phyloP scores from a whole-genome alignment of 1,140 invertebrate species.

The Drosophila carrolli region DNA sequence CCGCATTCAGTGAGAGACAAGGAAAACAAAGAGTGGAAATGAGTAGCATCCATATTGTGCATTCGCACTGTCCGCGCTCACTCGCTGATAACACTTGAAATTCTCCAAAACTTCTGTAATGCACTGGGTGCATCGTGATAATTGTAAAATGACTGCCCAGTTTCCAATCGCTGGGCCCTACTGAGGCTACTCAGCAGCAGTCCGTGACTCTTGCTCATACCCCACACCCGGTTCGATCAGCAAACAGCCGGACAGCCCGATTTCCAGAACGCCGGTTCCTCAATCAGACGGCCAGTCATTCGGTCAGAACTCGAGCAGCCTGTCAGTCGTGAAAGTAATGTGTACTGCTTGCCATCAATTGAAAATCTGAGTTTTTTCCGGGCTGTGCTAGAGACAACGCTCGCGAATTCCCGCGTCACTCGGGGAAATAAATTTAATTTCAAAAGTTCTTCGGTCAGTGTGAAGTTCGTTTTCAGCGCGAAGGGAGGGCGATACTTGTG shows the following conservation, averaged over 20 bases:
- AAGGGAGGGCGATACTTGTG: constrained; percentile 11
- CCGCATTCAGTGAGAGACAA: constrained; percentile 22
- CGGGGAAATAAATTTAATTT: constrained; percentile 24
- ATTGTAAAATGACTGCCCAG: constrained; percentile 23
- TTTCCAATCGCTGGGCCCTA: neutral
- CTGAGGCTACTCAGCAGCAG: constrained; percentile 36
- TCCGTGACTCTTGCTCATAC: constrained; percentile 7
- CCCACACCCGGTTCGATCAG: constrained; percentile 3
- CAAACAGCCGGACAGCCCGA: constrained; percentile 22
- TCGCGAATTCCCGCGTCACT: neutral
- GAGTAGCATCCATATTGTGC: constrained; percentile 11
- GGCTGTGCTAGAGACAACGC: constrained; percentile 8
- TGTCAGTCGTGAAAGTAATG: constrained; percentile 18
- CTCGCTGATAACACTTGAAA: constrained; percentile 42
- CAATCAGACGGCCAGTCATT: constrained; percentile 30
- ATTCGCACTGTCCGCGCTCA: constrained; percentile 9
- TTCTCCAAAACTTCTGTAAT: constrained; percentile 8
- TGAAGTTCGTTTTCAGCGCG: constrained; percentile 36
- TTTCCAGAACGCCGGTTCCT: constrained; percentile 2
- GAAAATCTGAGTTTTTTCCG: constrained; percentile 49
- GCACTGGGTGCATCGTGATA: constrained; percentile 40
- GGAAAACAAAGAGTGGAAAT: constrained; percentile 10
- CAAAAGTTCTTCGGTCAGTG: constrained; percentile 43
- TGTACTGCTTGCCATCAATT: constrained; percentile 54
- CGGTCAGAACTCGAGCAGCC: constrained; percentile 23